Percentiles rank a stretch among this genome's conserved stretches.
These are phyloP conservation scores for Paedocypris micromegethes DNA, from an alignment of 2,797 vertebrate genomes.

Conservation along the genomic window DNA sequence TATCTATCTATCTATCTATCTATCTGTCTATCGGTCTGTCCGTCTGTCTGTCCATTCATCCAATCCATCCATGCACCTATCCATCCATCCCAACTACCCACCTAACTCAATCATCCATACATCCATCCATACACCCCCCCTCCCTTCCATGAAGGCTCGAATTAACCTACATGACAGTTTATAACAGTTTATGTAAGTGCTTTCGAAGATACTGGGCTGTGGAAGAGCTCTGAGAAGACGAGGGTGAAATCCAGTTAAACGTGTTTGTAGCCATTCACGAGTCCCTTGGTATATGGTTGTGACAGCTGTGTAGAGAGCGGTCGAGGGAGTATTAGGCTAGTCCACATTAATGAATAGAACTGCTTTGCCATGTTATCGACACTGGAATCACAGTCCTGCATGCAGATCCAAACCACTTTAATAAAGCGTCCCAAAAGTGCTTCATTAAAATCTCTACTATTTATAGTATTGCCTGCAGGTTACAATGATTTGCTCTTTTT, in stretches of 20 bases:
- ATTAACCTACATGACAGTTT: background rate
- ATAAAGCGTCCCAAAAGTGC: constrained; percentile 17
- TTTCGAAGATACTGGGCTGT: constrained; percentile 28
- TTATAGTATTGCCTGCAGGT: constrained; percentile 17
- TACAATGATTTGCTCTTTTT: constrained; percentile 30
- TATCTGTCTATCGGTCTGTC: no score
- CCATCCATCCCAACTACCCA: no score
- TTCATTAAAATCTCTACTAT: constrained; percentile 26
- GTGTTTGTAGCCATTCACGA: constrained; percentile 33
- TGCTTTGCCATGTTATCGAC: constrained; percentile 5
- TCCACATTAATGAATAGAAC: constrained; percentile 26
- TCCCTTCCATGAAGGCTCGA: no score
- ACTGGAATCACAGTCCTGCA: constrained; percentile 20
- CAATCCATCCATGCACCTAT: no score
- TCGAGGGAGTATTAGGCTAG: constrained; percentile 4
- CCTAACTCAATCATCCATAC: no score
- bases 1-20: no score
- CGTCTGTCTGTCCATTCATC: no score
- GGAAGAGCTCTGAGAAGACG: constrained; percentile 26
- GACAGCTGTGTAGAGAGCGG: constrained; percentile 32
- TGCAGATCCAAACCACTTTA: constrained; percentile 21
- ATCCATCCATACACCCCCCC: no score
- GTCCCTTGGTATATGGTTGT: constrained; percentile 21
- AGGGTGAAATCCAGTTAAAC: constrained; percentile 29
- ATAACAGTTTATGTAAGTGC: constrained; percentile 20